A percentile compares a stretch with the other conserved stretches of the same genome.
These are phyloP conservation scores for Graptemys geographica DNA, from an alignment of 2,797 vertebrate species.

Conservation along the genomic window DNA sequence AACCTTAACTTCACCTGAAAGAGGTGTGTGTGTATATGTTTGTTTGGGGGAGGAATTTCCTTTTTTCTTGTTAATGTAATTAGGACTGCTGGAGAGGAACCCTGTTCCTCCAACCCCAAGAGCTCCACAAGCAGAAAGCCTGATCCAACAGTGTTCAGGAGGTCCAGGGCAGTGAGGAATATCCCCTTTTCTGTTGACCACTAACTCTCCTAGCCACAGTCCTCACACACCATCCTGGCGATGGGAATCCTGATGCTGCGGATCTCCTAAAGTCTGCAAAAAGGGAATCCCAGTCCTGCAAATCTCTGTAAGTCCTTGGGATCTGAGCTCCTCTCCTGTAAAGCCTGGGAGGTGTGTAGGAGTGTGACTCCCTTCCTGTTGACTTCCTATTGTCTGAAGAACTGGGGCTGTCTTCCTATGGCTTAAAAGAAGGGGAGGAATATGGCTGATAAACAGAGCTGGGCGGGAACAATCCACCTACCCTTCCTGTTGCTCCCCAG, in stretches of 20 bases:
- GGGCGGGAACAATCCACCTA: neutral
- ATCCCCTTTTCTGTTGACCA: neutral
- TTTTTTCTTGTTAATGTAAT: neutral
- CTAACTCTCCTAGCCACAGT: neutral
- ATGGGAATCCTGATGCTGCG: neutral
- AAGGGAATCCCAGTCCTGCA: neutral
- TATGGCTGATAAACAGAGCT: neutral
- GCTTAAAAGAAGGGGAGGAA: neutral
- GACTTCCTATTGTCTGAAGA: conserved; percentile 3
- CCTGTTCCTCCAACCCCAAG: neutral
- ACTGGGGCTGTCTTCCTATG: neutral
- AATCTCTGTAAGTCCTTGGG: neutral
- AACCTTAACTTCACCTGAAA: neutral
- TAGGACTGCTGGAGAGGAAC: neutral
- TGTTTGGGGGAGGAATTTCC: neutral
- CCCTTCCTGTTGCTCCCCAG: neutral
- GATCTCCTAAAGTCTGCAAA: neutral
- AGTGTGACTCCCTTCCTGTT: neutral
- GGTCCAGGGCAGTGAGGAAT: neutral
- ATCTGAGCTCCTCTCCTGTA: neutral
- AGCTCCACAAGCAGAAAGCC: neutral
- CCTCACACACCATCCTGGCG: neutral
- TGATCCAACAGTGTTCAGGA: neutral
- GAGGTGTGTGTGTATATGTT: neutral
- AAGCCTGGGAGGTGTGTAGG: neutral